phyloP scores from a whole-genome alignment of 2,113 vertebrate species.

The Jaculus jaculus region DNA sequence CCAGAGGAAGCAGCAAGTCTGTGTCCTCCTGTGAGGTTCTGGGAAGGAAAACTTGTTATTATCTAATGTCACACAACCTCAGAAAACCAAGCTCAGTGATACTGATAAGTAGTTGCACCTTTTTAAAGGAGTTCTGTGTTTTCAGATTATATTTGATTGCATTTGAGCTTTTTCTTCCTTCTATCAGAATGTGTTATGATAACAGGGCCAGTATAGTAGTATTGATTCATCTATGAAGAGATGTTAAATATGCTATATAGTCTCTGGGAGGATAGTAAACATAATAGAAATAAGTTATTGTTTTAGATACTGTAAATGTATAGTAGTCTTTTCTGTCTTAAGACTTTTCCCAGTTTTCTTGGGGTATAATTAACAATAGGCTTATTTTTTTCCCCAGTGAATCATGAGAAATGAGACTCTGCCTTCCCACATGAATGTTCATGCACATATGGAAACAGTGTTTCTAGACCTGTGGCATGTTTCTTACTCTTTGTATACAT shows the following conservation, averaged over 20 bases:
- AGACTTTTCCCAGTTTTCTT: conserved; percentile 19
- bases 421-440: conserved; percentile 41
- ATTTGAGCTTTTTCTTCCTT: neutral
- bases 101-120: neutral
- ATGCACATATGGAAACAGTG: conserved; percentile 64
- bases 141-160: conserved; percentile 32
- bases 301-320: conserved; percentile 67
- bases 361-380: neutral
- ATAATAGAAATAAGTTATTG: conserved; percentile 50
- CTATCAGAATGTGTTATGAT: conserved; percentile 11
- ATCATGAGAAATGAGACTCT: conserved; percentile 59
- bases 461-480: neutral
- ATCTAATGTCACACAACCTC: neutral
- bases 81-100: neutral
- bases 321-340: conserved; percentile 63
- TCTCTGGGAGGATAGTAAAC: neutral
- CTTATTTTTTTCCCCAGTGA: conserved; percentile 52
- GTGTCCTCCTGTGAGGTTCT: neutral
- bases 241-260: neutral
- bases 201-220: neutral
- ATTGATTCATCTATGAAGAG: neutral
- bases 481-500: conserved; percentile 20
- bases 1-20: neutral
- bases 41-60: conserved; percentile 7
- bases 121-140: conserved; percentile 19